phyloP scores from a whole-genome alignment of 2,888 invertebrate genomes.

The Drepana falcataria region DNA sequence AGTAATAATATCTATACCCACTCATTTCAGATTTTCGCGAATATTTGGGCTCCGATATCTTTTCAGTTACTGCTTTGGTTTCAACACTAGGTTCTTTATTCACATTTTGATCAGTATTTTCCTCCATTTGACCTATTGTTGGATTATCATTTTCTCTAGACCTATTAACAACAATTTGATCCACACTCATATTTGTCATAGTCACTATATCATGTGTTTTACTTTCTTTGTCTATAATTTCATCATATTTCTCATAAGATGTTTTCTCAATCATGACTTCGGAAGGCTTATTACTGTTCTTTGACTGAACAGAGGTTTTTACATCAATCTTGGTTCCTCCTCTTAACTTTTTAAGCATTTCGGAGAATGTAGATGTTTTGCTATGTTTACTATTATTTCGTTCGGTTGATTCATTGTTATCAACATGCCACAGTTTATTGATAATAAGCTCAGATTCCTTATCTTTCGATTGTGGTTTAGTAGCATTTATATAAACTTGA shows the following conservation, averaged over 20 bases:
- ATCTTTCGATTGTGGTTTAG: background rate
- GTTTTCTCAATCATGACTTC: background rate
- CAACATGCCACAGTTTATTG: background rate
- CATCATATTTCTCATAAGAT: background rate
- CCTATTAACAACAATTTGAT: background rate
- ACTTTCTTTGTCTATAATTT: background rate
- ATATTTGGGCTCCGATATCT: background rate
- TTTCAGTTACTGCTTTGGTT: background rate
- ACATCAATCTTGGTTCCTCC: background rate
- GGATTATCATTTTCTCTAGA: background rate
- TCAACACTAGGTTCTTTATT: background rate
- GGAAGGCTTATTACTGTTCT: background rate
- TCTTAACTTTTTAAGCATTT: background rate
- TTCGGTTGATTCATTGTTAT: background rate
- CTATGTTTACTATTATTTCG: background rate
- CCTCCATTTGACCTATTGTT: background rate
- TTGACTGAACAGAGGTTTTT: background rate
- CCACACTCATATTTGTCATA: background rate
- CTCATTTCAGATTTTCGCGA: background rate
- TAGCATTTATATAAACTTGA: background rate
- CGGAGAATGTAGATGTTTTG: background rate
- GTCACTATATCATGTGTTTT: background rate
- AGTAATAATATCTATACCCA: background rate
- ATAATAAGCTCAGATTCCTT: background rate
- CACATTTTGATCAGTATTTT: background rate